phyloP scores from a whole-genome alignment of 2,888 invertebrate species.

The Scaptomyza caliginosa region DNA sequence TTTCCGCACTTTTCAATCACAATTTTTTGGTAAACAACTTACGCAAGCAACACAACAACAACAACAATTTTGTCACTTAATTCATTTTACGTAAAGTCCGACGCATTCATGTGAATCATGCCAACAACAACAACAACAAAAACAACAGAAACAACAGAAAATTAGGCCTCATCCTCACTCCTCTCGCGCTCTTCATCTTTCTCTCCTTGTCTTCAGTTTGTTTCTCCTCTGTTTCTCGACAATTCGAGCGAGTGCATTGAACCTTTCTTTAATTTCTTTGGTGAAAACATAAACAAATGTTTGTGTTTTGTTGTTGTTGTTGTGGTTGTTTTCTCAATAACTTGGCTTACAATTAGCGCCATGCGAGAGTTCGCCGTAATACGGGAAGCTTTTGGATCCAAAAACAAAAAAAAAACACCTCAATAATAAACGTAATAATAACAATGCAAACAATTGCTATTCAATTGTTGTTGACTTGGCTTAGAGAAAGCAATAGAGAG shows the following conservation, averaged over 20 bases:
- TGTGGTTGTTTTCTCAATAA: conserved; percentile 9
- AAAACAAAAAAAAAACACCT: neutral
- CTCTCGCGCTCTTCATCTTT: neutral
- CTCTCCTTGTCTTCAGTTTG: neutral
- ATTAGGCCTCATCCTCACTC: conserved; percentile 56
- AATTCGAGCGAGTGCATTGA: conserved; percentile 61
- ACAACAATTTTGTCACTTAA: conserved; percentile 62
- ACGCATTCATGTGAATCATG: conserved; percentile 62
- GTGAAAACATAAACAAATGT: conserved; percentile 44
- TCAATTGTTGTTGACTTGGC: conserved; percentile 29
- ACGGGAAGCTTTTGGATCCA: conserved; percentile 29
- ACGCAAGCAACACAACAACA: conserved; percentile 62
- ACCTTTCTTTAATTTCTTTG: conserved; percentile 31
- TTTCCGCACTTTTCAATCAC: conserved; percentile 43
- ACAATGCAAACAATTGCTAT: conserved; percentile 45
- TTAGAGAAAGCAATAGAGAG: conserved; percentile 42
- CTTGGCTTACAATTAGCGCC: conserved; percentile 43
- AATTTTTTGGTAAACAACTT: conserved; percentile 77
- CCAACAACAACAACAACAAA: conserved; percentile 33
- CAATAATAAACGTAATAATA: conserved; percentile 16
- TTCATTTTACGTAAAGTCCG: conserved; percentile 70
- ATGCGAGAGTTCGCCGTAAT: conserved; percentile 25
- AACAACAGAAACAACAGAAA: conserved; percentile 39
- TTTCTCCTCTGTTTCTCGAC: conserved; percentile 12
- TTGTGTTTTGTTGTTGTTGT: neutral